Conservation (phyloP, 2,888 invertebrate genomes). For the Ramazzottius varieornatus region DNA sequence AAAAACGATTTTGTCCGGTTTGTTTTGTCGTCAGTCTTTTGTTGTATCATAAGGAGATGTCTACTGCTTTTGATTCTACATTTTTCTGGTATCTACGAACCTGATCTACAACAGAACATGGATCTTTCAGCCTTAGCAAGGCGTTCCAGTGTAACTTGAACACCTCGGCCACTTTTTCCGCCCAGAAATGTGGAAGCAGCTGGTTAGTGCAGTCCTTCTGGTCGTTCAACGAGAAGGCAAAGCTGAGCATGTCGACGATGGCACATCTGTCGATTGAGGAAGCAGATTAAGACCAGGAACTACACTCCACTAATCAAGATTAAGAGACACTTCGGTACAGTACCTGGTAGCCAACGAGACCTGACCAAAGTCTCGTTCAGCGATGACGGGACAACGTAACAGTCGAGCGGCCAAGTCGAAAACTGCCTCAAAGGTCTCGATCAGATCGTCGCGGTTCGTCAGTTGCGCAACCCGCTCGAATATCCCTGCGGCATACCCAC, state of each 20-base stretch:
- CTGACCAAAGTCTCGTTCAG: not conserved
- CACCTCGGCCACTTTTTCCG: not conserved
- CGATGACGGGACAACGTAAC: not conserved
- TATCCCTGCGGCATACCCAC: conserved; percentile 2
- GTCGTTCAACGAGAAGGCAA: not conserved
- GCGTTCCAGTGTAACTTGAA: not conserved
- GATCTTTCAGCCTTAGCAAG: not conserved
- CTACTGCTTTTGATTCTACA: no score
- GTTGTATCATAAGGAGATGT: no score
- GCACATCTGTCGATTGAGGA: not conserved
- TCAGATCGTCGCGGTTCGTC: not conserved
- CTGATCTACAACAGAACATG: not conserved
- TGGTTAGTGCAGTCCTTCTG: not conserved
- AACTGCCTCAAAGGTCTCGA: not conserved
- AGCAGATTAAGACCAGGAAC: no score
- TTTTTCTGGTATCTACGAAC: no score
- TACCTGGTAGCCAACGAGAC: not conserved
- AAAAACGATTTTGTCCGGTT: no score
- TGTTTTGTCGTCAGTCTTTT: no score
- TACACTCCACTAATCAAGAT: not conserved
- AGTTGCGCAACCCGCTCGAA: not conserved
- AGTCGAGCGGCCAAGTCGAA: not conserved
- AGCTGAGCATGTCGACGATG: not conserved
- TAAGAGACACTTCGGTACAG: not conserved
- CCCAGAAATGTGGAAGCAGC: not conserved